Percentiles rank a stretch among this genome's conserved stretches.
Conservation (phyloP, 1,140 invertebrate species). For the Pollicipes pollicipes region DNA sequence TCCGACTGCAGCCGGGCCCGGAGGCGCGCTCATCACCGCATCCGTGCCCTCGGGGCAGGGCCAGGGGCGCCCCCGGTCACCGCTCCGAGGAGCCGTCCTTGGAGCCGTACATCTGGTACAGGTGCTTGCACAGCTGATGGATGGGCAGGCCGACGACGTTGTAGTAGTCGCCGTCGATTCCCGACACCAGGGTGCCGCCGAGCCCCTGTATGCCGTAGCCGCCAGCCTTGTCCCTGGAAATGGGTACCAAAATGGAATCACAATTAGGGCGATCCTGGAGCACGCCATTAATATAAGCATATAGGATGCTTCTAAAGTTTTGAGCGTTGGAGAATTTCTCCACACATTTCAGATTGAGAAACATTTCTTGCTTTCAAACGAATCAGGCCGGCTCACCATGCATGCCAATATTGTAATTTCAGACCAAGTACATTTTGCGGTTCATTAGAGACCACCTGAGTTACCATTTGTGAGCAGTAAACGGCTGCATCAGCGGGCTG, state of each 20-base stretch:
- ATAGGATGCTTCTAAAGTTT: neutral
- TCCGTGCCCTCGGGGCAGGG: too few relatives aligned
- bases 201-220: slow-evolving; percentile 83
- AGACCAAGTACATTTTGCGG: too few relatives aligned
- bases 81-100: too few relatives aligned
- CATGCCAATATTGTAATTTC: neutral
- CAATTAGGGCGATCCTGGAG: too few relatives aligned
- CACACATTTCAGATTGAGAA: neutral
- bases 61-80: too few relatives aligned
- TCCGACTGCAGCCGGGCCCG: too few relatives aligned
- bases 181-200: slow-evolving; percentile 66
- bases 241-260: slow-evolving; percentile 15
- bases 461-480: too few relatives aligned
- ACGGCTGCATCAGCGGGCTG: too few relatives aligned
- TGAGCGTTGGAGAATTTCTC: slow-evolving; percentile 4
- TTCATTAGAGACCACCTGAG: too few relatives aligned
- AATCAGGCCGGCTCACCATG: neutral
- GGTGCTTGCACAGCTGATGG: slow-evolving; percentile 47
- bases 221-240: slow-evolving; percentile 76
- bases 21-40: too few relatives aligned
- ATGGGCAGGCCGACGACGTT: slow-evolving; percentile 87
- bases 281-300: slow-evolving; percentile 6
- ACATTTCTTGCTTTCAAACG: neutral
- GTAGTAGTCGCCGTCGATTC: slow-evolving; percentile 77
- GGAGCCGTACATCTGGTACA: slow-evolving; percentile 23